Percentiles rank a stretch among this genome's conserved stretches.
Evolutionary conservation across 1,140 invertebrate genomes (phyloP).

Genomic region (Drosophila bocqueti): DNA sequence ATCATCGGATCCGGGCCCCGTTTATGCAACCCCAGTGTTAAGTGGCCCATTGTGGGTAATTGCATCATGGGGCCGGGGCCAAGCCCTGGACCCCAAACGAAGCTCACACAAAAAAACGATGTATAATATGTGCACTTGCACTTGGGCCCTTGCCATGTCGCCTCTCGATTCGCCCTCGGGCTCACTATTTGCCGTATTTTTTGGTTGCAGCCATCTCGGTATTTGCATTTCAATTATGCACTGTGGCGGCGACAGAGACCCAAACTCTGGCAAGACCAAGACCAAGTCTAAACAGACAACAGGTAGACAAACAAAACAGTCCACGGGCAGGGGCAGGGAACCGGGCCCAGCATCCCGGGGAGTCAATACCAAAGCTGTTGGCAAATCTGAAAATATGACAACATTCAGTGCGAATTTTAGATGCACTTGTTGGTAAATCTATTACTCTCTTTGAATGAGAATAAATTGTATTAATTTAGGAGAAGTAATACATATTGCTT

Average conservation of each 20-base stretch:
- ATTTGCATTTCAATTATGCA: conserved; percentile 67
- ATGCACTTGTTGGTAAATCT: conserved; percentile 6
- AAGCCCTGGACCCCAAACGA: neutral
- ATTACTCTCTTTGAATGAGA: no score
- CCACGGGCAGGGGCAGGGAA: conserved; percentile 11
- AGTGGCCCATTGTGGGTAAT: conserved; percentile 60
- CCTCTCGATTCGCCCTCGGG: conserved; percentile 5
- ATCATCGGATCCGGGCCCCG: conserved; percentile 30
- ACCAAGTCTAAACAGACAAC: conserved; percentile 56
- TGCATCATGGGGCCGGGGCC: conserved; percentile 39
- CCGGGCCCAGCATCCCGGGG: conserved; percentile 24
- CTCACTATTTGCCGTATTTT: conserved; percentile 22
- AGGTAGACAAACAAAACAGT: conserved; percentile 55
- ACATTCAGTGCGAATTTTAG: conserved; percentile 5
- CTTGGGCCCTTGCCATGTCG: conserved; percentile 21
- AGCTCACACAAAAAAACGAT: conserved; percentile 8
- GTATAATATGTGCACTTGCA: conserved; percentile 29
- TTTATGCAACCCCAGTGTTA: conserved; percentile 55
- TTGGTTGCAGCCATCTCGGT: conserved; percentile 18
- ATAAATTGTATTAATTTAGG: neutral
- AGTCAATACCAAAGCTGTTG: conserved; percentile 35
- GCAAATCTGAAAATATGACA: conserved; percentile 1
- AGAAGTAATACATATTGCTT: neutral
- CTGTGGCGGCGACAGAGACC: conserved; percentile 22
- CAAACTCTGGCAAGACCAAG: conserved; percentile 23